phyloP scores from a whole-genome alignment of 2,888 invertebrate genomes.

The Myathropa florea region DNA sequence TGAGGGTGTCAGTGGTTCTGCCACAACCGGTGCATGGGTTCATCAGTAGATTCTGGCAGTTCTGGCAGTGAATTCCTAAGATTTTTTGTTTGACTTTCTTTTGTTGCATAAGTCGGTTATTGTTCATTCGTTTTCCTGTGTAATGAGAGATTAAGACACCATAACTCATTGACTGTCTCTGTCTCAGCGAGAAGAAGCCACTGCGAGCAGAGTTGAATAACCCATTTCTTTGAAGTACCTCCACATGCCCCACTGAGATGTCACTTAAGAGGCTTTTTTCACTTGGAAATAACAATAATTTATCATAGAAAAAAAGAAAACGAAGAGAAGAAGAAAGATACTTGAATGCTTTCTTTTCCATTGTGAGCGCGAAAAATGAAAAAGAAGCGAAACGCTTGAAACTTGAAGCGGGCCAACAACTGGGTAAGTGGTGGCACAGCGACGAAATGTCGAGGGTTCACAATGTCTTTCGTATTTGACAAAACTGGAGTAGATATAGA shows the following conservation, averaged over 20 bases:
- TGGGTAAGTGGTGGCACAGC: constrained; percentile 32
- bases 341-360: constrained; percentile 19
- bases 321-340: background rate
- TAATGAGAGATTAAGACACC: background rate
- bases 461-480: background rate
- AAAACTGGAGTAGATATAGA: background rate
- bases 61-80: background rate
- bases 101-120: constrained; percentile 6
- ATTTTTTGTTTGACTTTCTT: constrained; percentile 5
- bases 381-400: constrained; percentile 20
- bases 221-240: constrained; percentile 12
- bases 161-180: background rate
- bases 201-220: constrained; percentile 18
- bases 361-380: background rate
- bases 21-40: background rate
- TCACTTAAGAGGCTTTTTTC: constrained; percentile 21
- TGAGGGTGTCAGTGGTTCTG: background rate
- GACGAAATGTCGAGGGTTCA: background rate
- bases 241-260: constrained; percentile 25
- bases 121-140: background rate
- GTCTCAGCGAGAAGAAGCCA: background rate
- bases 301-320: background rate
- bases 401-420: constrained; percentile 18
- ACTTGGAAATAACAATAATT: constrained; percentile 9
- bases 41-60: background rate